A percentile compares a stretch with the other conserved stretches of the same genome.
These are phyloP conservation scores for Oreochromis niloticus DNA, from an alignment of 2,113 vertebrate species.

Conservation along the genomic window DNA sequence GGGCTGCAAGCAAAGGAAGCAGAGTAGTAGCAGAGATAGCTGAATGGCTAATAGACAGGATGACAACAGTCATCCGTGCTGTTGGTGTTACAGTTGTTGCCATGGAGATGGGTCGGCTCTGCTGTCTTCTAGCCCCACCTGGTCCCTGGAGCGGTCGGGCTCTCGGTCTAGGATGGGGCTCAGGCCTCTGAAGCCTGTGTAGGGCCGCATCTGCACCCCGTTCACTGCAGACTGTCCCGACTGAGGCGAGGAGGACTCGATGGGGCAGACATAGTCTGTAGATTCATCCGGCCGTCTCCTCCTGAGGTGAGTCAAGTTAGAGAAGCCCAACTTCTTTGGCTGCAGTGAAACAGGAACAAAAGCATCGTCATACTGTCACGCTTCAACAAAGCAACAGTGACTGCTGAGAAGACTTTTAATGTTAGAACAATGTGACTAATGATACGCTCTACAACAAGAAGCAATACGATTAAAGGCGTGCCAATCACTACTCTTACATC, in stretches of 20 bases:
- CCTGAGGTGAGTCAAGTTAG: conserved; percentile 87
- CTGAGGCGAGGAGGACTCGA: conserved; percentile 63
- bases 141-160: conserved; percentile 78
- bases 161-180: conserved; percentile 77
- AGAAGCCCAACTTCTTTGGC: conserved; percentile 93
- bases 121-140: conserved; percentile 78
- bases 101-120: conserved; percentile 64
- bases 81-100: neutral
- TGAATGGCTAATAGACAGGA: neutral
- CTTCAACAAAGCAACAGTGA: accelerated
- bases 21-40: conserved; percentile 6
- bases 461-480: neutral
- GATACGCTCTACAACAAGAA: neutral
- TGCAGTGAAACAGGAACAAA: conserved; percentile 48
- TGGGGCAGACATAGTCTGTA: conserved; percentile 89
- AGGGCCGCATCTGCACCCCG: conserved; percentile 72
- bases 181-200: conserved; percentile 72
- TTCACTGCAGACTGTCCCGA: conserved; percentile 25
- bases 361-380: neutral
- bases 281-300: conserved; percentile 87
- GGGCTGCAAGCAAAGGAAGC: conserved; percentile 70
- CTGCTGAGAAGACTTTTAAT: neutral
- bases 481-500: accelerated
- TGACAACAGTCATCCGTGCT: neutral
- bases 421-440: neutral